phyloP scores from a whole-genome alignment of 2,113 vertebrate species.

The Haemorhous mexicanus region DNA sequence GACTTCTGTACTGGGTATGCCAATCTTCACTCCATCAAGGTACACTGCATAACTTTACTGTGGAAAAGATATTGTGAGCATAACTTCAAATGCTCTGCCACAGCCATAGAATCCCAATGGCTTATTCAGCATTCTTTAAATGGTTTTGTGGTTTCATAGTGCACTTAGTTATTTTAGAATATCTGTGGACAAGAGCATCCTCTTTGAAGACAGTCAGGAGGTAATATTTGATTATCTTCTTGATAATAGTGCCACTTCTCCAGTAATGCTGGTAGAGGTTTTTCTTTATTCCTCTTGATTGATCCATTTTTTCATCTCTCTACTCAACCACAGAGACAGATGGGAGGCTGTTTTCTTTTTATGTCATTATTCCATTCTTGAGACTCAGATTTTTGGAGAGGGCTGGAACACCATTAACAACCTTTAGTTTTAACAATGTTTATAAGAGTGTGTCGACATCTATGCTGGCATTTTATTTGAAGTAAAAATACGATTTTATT shows the following conservation, averaged over 20 bases:
- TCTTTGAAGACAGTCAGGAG: not conserved
- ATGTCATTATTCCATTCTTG: not conserved
- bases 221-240: not conserved
- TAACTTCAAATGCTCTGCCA: not conserved
- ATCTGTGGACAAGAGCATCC: not conserved
- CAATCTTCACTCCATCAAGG: not conserved
- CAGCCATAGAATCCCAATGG: not conserved
- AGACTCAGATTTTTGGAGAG: not conserved
- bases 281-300: conserved; percentile 4
- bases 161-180: conserved; percentile 6
- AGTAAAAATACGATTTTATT: not conserved
- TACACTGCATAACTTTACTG: not conserved
- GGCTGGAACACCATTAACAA: not conserved
- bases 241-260: not conserved
- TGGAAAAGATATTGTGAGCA: not conserved
- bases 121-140: not conserved
- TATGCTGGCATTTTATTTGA: not conserved
- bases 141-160: not conserved
- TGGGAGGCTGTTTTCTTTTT: not conserved
- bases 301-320: not conserved
- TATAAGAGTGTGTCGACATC: not conserved
- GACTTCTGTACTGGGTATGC: not conserved
- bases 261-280: not conserved
- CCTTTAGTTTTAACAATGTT: not conserved
- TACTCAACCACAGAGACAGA: not conserved